Evolutionary conservation across 64 coral and sea anemone genomes (phyloP), one percentile per base, ranked within the genome.

Genomic region (Platygyra sinensis): DNA sequence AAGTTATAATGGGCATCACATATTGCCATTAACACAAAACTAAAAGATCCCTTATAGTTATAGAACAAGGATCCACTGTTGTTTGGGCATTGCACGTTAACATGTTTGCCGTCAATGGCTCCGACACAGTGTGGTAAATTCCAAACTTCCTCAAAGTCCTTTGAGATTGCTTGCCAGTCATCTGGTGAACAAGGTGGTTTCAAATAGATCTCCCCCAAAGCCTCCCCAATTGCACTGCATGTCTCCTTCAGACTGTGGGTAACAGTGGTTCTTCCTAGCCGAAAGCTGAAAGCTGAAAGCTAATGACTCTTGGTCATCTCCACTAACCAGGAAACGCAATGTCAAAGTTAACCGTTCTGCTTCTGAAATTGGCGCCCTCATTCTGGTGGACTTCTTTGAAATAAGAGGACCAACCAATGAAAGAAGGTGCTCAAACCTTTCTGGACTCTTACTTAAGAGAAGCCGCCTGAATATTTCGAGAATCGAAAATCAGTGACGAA

Each of bases 31-130:
- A 86, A 63, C 30, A 79, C 90, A 75, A 93, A 24, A 15, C 74
- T 73, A 78, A 80, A 93, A 81, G 74, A 93, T 13, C 84, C 76
- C 60, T 93, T 81, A 55, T 93, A 81, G 36, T 93, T 93, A 18
- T 78, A 93, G 38, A 36, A 88, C 0, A 93, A 71, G 13, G 91
- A 88, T 50, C 84, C 91, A 52, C 54, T 93, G 38, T 92, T 79
- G 19, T 73, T 60, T 79, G 91, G 83, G 38, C 91, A 87, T 39
- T 92, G n/a, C n/a, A 92, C 87, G 11, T 73, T 76, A 12, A 79
- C 76, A 76, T 89, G 87, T 50, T 89, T 89, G 17, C 76, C 76
- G 25, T 89, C 75, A 13, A 89, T 89, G 19, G 87, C 61, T 6
- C 87, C 87, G 18, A 89, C 62, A 65, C 76, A 79, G 62, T 92